Base-by-base conservation (phyloP, 2,888 invertebrate genomes). In the Sphinx pinastri region DNA sequence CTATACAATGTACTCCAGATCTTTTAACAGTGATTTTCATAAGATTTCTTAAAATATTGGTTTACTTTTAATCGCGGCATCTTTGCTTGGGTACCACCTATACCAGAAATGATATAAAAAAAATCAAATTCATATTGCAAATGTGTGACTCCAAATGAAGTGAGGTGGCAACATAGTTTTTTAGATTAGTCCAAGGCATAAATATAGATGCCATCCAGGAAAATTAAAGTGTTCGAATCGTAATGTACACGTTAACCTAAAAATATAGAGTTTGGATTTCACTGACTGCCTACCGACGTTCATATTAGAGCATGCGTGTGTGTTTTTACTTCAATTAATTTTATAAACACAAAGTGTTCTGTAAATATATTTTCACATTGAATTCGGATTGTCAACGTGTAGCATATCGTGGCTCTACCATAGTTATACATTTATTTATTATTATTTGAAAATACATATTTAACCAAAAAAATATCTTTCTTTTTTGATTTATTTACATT, bases 261-360 rank as follows among this genome's bases (percentile, higher is more conserved):
- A 13, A 55, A 10, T 31, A 19, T 25, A 25, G 25, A n/a, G 45
- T 38, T 60, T 45, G 3, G 6, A 45, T 60, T 60, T 7, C 5
- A n/a, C 7, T 11, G 19, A 12, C 13, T 8, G 16, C 49, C 19
- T 19, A 49, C 5, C 6, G 7, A 16, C 49, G 12, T 45, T 11
- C 60, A 12, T 19, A 4, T 12, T 16, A 0, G 11, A 19, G 11
- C 6, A 16, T 3, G 10, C 16, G 60, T 60, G 45, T 14, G n/a
- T 16, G 45, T 38, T 0, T 63, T 13, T 19, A 58, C 13, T 19
- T 8, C 4, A 2, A 19, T 55, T 55, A 19, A 47, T 49, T 63
- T 49, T 63, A 49, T 63, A 63, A 49, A 63, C 63, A 63, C 49
- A 19, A 63, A 49, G 49, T 63, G 63, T 63, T 19, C 13, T 63